Evolutionary conservation across 2,888 invertebrate species (phyloP).

Genomic region (Xestia sexstrigata): DNA sequence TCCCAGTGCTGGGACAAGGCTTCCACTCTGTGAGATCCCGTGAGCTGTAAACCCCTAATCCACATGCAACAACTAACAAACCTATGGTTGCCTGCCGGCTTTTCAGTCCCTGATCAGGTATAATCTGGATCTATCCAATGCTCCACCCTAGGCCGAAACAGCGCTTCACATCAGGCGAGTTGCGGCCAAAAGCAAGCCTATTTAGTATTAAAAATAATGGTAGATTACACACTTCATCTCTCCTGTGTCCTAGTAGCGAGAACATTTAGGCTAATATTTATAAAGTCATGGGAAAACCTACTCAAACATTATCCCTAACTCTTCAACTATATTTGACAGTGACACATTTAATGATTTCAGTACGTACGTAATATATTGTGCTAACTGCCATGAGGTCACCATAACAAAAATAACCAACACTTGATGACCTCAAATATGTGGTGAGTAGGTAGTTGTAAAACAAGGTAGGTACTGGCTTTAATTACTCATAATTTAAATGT

Average conservation of each 20-base stretch:
- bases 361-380: slow-evolving; percentile 13
- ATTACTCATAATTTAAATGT: not conserved
- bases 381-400: slow-evolving; percentile 50
- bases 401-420: slow-evolving; percentile 40
- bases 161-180: not conserved
- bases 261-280: not conserved
- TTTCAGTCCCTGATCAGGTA: not conserved
- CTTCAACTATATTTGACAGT: not conserved
- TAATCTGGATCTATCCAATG: not conserved
- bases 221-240: not conserved
- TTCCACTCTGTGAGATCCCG: not conserved
- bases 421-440: slow-evolving; percentile 31
- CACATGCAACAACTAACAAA: not conserved
- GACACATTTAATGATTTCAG: slow-evolving; percentile 1
- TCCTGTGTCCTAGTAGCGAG: not conserved
- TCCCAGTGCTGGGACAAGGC: not conserved
- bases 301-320: not conserved
- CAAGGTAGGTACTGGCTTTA: slow-evolving; percentile 24
- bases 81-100: not conserved
- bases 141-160: not conserved
- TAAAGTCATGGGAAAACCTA: not conserved
- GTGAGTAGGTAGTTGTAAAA: slow-evolving; percentile 6
- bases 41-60: not conserved
- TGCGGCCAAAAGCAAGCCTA: not conserved
- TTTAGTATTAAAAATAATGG: not conserved